Evolutionary conservation across 2,888 invertebrate species (phyloP).

Genomic region (Drosophila mercatorum): DNA sequence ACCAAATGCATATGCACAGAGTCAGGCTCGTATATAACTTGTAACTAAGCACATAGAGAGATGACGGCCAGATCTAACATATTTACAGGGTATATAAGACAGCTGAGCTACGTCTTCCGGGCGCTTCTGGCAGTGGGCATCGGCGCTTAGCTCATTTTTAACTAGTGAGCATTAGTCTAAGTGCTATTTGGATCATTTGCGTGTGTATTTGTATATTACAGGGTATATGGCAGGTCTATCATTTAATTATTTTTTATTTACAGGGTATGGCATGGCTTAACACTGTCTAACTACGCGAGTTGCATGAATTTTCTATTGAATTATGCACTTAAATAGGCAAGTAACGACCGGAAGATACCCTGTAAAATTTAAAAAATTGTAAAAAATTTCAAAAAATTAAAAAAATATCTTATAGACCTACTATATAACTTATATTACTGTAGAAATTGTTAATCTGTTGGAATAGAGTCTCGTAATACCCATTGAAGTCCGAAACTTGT

Average conservation of each 20-base stretch:
- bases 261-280: background rate
- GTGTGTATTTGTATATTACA: background rate
- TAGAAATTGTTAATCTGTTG: no score
- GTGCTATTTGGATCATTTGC: no score
- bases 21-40: background rate
- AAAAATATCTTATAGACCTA: no score
- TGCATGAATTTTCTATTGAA: background rate
- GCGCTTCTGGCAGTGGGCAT: background rate
- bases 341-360: background rate
- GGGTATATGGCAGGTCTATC: background rate
- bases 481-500: no score
- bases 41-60: background rate
- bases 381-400: no score
- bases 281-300: background rate
- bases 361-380: background rate
- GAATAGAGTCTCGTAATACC: no score
- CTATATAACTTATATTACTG: no score
- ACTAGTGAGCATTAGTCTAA: background rate
- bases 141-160: background rate
- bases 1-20: background rate
- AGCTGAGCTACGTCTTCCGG: no score
- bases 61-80: background rate
- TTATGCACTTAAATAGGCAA: background rate
- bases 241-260: background rate
- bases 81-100: background rate